phyloP scores from a whole-genome alignment of 2,113 vertebrate genomes.

The Nyctibius bracteatus region DNA sequence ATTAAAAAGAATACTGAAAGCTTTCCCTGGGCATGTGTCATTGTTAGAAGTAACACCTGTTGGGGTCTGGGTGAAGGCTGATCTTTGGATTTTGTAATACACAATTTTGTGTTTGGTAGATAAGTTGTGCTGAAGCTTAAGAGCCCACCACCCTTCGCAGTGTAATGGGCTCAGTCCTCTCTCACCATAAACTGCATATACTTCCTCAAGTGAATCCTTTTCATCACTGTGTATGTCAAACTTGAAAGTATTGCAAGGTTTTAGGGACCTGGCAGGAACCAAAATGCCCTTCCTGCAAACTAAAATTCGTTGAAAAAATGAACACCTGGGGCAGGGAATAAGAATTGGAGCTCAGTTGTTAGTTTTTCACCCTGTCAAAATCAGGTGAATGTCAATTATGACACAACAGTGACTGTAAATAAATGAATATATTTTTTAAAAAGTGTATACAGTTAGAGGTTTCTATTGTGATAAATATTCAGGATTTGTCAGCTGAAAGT shows the following conservation, averaged over 20 bases:
- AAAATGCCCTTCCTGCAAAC: background rate
- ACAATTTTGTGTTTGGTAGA: fast-evolving
- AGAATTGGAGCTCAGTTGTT: background rate
- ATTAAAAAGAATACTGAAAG: background rate
- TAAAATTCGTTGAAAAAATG: background rate
- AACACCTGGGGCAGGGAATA: background rate
- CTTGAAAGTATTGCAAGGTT: background rate
- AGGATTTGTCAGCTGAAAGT: background rate
- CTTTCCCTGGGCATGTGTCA: background rate
- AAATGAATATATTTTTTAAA: background rate
- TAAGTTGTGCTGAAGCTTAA: background rate
- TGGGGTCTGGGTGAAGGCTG: background rate
- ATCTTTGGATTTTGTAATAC: background rate
- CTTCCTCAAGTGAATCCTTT: background rate
- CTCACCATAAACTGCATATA: background rate
- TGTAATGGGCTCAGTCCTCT: background rate
- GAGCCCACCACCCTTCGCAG: background rate
- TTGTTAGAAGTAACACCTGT: background rate
- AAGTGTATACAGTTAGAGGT: background rate
- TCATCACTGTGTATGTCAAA: background rate
- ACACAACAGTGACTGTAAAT: background rate
- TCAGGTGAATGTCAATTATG: background rate
- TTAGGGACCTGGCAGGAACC: background rate
- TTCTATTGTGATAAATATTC: background rate
- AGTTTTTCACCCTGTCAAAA: background rate